phyloP scores from a whole-genome alignment of 2,888 invertebrate genomes.

The Nowickia ferox region DNA sequence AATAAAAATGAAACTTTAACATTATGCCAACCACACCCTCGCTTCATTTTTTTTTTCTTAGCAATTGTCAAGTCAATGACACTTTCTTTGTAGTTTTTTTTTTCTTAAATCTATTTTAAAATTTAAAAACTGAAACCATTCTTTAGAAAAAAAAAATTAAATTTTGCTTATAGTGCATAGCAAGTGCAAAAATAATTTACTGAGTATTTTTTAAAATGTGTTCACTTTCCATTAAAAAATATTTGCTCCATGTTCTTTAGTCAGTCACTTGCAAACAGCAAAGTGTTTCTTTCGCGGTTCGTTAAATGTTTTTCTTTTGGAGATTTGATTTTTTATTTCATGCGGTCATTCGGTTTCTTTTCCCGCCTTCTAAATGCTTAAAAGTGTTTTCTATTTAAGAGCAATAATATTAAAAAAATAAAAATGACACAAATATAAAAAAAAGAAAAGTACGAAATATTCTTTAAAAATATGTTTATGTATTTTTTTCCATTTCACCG shows the following conservation, averaged over 20 bases:
- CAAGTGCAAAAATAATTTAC: constrained; percentile 55
- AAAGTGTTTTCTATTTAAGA: constrained; percentile 36
- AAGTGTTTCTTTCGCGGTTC: constrained; percentile 69
- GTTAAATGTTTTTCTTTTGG: constrained; percentile 45
- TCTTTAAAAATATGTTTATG: constrained; percentile 41
- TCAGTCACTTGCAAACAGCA: constrained; percentile 63
- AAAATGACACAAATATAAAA: background rate
- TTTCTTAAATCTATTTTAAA: constrained; percentile 10
- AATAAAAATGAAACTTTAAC: constrained; percentile 11
- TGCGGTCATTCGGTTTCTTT: constrained; percentile 41
- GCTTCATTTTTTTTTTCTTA: background rate
- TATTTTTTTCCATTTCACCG: background rate
- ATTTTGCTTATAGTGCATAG: constrained; percentile 45
- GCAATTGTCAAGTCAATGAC: constrained; percentile 62
- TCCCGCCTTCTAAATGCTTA: constrained; percentile 16
- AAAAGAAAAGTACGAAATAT: constrained; percentile 21
- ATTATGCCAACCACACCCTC: constrained; percentile 7
- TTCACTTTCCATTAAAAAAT: constrained; percentile 47
- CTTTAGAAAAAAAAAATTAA: constrained; percentile 20
- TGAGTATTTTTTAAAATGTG: constrained; percentile 50
- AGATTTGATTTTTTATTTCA: constrained; percentile 1
- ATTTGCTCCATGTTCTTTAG: constrained; percentile 59
- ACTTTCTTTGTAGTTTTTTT: constrained; percentile 41
- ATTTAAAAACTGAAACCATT: background rate
- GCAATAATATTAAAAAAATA: constrained; percentile 6